Evolutionary conservation across 2,888 invertebrate genomes (phyloP).

Genomic region (Schizotus pectinicornis): DNA sequence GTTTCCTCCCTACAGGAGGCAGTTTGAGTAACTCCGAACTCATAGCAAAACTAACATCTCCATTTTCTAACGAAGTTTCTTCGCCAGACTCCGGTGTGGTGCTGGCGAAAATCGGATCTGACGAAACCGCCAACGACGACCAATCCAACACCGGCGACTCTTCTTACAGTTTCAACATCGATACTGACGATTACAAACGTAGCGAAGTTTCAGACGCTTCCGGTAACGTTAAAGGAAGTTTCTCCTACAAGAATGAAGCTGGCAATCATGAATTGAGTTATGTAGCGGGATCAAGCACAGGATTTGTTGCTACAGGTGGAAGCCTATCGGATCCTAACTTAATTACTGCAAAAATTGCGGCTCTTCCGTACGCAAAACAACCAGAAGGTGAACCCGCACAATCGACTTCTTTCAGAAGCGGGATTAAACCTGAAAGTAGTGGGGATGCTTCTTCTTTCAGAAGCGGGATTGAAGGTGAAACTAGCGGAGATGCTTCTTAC

Average conservation of each 20-base stretch:
- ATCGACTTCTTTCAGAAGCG: neutral
- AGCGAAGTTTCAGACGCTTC: conserved; percentile 39
- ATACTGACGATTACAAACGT: conserved; percentile 39
- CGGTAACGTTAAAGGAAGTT: conserved; percentile 45
- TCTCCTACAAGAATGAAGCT: conserved; percentile 36
- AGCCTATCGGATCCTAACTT: conserved; percentile 47
- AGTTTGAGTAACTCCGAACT: conserved; percentile 46
- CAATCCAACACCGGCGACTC: conserved; percentile 27
- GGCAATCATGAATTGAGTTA: conserved; percentile 40
- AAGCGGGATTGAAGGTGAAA: conserved; percentile 9
- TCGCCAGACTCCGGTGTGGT: neutral
- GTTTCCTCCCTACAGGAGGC: conserved; percentile 51
- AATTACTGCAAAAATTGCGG: neutral
- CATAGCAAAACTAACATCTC: neutral
- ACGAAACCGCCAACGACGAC: neutral
- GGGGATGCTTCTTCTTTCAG: conserved; percentile 41
- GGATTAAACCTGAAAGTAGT: conserved; percentile 9
- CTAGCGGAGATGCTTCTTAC: conserved; percentile 44
- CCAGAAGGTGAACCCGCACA: neutral
- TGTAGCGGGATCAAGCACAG: conserved; percentile 39
- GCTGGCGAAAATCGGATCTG: too few species aligned
- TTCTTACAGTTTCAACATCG: conserved; percentile 39
- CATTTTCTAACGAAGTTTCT: neutral
- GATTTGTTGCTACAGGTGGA: conserved; percentile 52
- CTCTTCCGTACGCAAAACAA: neutral